Evolutionary conservation across 1,140 invertebrate species (phyloP).

Genomic region (Cherax quadricarinatus): DNA sequence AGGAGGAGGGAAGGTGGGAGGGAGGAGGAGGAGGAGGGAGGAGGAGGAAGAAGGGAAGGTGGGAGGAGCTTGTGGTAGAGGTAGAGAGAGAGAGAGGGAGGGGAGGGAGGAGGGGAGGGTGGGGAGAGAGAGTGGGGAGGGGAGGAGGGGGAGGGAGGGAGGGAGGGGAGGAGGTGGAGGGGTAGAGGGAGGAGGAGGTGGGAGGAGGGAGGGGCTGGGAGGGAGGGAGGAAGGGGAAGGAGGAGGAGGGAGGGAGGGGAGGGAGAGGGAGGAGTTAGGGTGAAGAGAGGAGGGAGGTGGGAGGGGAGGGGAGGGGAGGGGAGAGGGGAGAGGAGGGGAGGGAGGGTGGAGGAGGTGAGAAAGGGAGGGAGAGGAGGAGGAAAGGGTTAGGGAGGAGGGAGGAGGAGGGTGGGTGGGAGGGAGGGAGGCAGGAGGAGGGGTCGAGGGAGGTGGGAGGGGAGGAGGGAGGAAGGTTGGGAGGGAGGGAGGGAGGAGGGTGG

Average conservation of each 20-base stretch:
- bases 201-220: no score
- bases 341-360: not conserved
- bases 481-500: not conserved
- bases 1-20: no score
- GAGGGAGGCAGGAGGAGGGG: not conserved
- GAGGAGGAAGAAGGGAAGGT: not conserved
- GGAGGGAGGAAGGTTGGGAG: no score
- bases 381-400: no score
- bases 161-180: not conserved
- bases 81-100: no score
- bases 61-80: no score
- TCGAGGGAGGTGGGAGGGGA: no score
- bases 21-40: not conserved
- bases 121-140: not conserved
- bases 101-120: no score
- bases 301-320: slow-evolving; percentile 10
- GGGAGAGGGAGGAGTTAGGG: no score
- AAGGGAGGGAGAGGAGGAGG: not conserved
- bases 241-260: not conserved
- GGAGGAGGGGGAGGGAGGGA: not conserved
- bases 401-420: no score
- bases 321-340: not conserved
- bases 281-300: not conserved
- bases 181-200: not conserved
- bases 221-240: not conserved